Conservation (phyloP, 2,113 vertebrate genomes). For the Pteropus alecto region DNA sequence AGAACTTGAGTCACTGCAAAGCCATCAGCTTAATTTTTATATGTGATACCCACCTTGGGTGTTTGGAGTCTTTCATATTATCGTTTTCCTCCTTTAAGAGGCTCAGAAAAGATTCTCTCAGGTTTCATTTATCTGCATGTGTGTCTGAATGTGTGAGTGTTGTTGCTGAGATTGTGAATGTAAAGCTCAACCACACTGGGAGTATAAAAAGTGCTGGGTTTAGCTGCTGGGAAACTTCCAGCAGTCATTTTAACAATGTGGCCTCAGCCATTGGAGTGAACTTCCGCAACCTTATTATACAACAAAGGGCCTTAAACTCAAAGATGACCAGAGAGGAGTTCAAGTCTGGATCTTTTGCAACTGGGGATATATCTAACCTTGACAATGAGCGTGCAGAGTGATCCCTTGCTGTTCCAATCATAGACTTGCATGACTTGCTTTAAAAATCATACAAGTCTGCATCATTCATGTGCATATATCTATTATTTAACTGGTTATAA, state of each 20-base stretch:
- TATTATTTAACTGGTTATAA: constrained; percentile 61
- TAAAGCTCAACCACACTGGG: constrained; percentile 45
- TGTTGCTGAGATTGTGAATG: background rate
- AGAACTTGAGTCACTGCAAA: constrained; percentile 49
- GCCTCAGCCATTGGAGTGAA: constrained; percentile 37
- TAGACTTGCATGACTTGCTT: constrained; percentile 47
- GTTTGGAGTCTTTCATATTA: constrained; percentile 7
- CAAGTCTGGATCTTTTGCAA: constrained; percentile 43
- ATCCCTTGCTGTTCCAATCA: constrained; percentile 40
- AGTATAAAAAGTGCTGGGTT: constrained; percentile 16
- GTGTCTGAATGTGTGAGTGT: background rate
- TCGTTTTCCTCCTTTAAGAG: constrained; percentile 43
- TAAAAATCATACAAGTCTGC: constrained; percentile 54
- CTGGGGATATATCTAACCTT: constrained; percentile 15
- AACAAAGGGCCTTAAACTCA: constrained; percentile 47
- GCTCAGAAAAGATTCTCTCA: constrained; percentile 35
- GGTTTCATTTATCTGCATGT: constrained; percentile 20
- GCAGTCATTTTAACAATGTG: background rate
- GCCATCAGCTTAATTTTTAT: constrained; percentile 29
- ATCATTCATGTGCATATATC: constrained; percentile 46
- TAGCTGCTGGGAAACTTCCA: background rate
- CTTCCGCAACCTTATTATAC: constrained; percentile 20
- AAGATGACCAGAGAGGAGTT: constrained; percentile 24
- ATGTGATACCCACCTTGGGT: constrained; percentile 30
- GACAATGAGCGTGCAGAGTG: background rate